These are phyloP conservation scores for Zootoca vivipara DNA, from an alignment of 2,113 vertebrate genomes.

Conservation along the genomic window DNA sequence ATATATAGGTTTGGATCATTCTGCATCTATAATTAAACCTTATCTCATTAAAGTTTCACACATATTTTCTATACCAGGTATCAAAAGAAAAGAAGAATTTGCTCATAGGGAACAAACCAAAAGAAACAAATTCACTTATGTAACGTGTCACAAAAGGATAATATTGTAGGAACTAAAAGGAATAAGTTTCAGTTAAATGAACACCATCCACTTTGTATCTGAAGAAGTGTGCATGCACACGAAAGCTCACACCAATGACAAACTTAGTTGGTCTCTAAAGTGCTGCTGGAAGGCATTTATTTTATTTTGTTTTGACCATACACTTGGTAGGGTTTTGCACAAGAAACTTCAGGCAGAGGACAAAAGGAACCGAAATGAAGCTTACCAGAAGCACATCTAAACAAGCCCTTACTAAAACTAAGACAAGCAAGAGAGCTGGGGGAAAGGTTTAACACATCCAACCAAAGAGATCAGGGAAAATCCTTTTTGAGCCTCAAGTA, in stretches of 20 bases:
- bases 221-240: too few relatives aligned
- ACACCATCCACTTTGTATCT: neutral
- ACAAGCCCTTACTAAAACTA: neutral
- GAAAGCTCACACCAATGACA: too few relatives aligned
- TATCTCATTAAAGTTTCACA: slow-evolving; percentile 24
- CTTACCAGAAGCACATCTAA: neutral
- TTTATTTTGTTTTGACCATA: too few relatives aligned
- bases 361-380: neutral
- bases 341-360: neutral
- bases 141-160: neutral
- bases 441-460: neutral
- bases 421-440: neutral
- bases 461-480: neutral
- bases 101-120: fast-evolving
- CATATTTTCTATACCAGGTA: neutral
- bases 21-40: slow-evolving; percentile 55
- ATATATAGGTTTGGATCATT: slow-evolving; percentile 37
- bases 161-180: neutral
- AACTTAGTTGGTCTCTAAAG: too few relatives aligned
- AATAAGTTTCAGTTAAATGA: neutral
- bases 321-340: neutral
- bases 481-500: neutral
- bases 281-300: too few relatives aligned
- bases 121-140: neutral
- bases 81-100: neutral